Conservation (phyloP, 2,113 vertebrate species). For the human region DNA sequence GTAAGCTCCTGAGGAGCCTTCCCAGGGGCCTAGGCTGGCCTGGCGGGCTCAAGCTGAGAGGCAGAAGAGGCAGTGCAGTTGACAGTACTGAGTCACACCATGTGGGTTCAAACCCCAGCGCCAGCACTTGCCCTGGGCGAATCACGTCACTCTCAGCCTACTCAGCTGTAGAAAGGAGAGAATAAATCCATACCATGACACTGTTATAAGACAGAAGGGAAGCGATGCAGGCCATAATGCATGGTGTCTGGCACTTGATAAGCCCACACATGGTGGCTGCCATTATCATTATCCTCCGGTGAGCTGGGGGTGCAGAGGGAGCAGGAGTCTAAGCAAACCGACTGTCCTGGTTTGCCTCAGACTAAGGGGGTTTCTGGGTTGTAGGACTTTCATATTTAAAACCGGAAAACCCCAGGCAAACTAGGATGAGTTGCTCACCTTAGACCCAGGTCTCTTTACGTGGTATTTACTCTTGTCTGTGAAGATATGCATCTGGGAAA, state of each 20-base stretch:
- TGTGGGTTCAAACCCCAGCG: background rate
- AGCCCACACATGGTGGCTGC: background rate
- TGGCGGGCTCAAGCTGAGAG: background rate
- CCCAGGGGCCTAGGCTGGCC: background rate
- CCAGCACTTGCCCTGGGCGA: background rate
- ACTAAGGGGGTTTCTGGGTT: background rate
- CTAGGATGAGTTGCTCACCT: too few relatives aligned
- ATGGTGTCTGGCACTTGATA: background rate
- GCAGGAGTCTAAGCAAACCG: background rate
- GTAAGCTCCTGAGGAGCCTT: background rate
- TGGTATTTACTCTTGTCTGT: background rate
- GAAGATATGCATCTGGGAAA: background rate
- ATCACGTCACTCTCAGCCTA: background rate
- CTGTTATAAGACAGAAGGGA: background rate
- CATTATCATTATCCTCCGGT: rapidly evolving
- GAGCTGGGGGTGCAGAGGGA: rapidly evolving
- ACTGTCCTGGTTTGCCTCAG: background rate
- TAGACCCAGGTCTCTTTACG: background rate
- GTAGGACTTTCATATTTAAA: background rate
- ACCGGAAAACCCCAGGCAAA: background rate
- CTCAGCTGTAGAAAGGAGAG: background rate
- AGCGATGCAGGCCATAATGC: rapidly evolving
- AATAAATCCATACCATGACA: rapidly evolving
- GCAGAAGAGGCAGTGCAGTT: too few relatives aligned
- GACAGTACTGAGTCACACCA: background rate